Evolutionary conservation across 2,113 vertebrate genomes (phyloP).

Genomic region (Lipophrys pholis): DNA sequence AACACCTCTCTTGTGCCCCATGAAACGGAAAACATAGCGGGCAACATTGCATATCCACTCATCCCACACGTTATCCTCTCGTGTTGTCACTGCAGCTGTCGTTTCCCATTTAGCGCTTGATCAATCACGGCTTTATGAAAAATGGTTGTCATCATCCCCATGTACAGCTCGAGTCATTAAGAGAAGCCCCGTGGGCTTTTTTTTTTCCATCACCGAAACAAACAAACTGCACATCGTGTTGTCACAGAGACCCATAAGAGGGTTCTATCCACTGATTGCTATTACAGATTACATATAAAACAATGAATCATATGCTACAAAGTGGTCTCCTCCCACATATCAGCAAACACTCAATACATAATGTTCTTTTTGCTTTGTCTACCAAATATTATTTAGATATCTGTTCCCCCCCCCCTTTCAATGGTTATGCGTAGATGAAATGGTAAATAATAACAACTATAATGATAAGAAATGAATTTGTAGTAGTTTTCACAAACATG

Average conservation of each 20-base stretch:
- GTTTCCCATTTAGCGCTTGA: conserved; percentile 48
- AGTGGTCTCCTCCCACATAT: not conserved
- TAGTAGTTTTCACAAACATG: too few species aligned
- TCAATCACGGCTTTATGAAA: conserved; percentile 61
- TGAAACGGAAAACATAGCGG: not conserved
- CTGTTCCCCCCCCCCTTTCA: too few species aligned
- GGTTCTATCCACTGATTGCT: conserved; percentile 9
- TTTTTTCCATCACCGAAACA: conserved; percentile 3
- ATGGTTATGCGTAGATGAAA: too few species aligned
- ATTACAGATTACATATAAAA: conserved; percentile 1
- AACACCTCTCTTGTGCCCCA: not conserved
- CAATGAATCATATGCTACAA: conserved; percentile 12
- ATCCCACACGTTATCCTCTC: not conserved
- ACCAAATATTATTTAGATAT: not conserved
- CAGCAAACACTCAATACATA: not conserved
- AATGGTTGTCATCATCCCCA: conserved; percentile 35
- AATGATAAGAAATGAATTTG: too few species aligned
- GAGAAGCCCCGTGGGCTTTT: conserved; percentile 11
- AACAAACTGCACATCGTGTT: conserved; percentile 12
- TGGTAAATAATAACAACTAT: too few species aligned
- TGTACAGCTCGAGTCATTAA: conserved; percentile 29
- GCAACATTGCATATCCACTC: too few species aligned
- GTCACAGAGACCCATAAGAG: conserved; percentile 9
- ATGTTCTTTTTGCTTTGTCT: not conserved
- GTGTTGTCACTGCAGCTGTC: conserved; percentile 41